Base-by-base conservation (phyloP, 2,888 invertebrate species). In the Brachyopa scutellaris region DNA sequence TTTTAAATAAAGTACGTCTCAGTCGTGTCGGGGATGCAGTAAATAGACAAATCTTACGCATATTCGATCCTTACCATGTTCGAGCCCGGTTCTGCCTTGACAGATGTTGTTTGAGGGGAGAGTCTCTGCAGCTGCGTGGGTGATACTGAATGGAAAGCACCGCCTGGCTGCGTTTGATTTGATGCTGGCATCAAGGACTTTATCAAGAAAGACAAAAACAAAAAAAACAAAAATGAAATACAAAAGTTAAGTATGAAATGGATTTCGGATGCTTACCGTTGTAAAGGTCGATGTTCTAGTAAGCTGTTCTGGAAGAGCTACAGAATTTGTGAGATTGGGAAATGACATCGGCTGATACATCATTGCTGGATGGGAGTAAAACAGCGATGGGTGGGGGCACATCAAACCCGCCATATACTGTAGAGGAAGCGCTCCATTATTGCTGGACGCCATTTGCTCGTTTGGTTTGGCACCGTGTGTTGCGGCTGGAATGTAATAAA, bases 391-490 rank as follows among this genome's bases (percentile, higher is more conserved):
- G 86, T 92, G 92, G 84, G 92, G 91, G 86, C 93, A 94, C 88
- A 94, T 91, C 84, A 94, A 89, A 2, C 92, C 92, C 2, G 93
- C 91, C 90, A 95, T 92, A 85, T 93, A 95, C 85, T 93, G 94
- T 84, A 95, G 92, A 92, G 92, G 85, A 86, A 88, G 85, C 62
- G 86, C 84, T 1, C 87, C 87, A 11, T 85, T 9, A 9, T 55
- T 19, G 0, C 51, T 17, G 8, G n/a, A n/a, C n/a, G 42, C 53
- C 7, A 49, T 49, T n/a, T 51, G 57, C 0, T 74, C 59, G 8
- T 11, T 69, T 2, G 26, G 26, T 21, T 74, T 79, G 7, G 84
- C 59, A 6, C 79, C 42, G 85, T 90, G 89, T 3, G 91, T 36
- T 2, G 86, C 72, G 0, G 88, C 86, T 85, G 93, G 93, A 42